Conservation (phyloP, 2,113 vertebrate genomes). For the Tragelaphus scriptus region DNA sequence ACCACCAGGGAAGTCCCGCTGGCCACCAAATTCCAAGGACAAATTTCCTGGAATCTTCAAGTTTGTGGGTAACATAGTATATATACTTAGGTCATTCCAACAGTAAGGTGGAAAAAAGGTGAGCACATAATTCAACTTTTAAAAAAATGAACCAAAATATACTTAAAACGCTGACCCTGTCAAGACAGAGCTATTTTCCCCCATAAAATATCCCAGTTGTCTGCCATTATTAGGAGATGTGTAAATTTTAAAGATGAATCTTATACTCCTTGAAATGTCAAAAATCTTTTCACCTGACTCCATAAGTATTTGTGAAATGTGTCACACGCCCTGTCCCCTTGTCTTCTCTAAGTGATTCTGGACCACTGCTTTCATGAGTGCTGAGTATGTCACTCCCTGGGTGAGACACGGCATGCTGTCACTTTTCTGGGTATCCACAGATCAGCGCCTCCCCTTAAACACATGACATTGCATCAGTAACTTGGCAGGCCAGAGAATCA, state of each 20-base stretch:
- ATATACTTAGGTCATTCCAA: not conserved
- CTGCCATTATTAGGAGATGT: not conserved
- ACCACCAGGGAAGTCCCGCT: not conserved
- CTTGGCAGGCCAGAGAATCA: not conserved
- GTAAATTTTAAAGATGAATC: not conserved
- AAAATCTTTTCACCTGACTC: not conserved
- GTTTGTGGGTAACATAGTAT: not conserved
- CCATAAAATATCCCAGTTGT: not conserved
- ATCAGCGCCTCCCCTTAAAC: not conserved
- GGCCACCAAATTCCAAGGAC: not conserved
- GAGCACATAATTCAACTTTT: not conserved
- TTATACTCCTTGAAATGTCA: not conserved
- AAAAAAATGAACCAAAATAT: not conserved
- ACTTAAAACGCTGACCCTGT: not conserved
- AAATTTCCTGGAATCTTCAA: not conserved
- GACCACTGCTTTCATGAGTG: accelerated
- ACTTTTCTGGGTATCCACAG: not conserved
- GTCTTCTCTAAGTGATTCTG: not conserved
- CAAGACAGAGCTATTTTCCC: not conserved
- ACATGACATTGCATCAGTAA: not conserved
- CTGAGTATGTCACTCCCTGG: not conserved
- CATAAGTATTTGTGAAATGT: not conserved
- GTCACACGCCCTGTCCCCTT: not conserved
- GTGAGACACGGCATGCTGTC: accelerated
- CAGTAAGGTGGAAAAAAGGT: not conserved